Base-by-base conservation (phyloP, 2,888 invertebrate species). In the Agriotes lineatus region DNA sequence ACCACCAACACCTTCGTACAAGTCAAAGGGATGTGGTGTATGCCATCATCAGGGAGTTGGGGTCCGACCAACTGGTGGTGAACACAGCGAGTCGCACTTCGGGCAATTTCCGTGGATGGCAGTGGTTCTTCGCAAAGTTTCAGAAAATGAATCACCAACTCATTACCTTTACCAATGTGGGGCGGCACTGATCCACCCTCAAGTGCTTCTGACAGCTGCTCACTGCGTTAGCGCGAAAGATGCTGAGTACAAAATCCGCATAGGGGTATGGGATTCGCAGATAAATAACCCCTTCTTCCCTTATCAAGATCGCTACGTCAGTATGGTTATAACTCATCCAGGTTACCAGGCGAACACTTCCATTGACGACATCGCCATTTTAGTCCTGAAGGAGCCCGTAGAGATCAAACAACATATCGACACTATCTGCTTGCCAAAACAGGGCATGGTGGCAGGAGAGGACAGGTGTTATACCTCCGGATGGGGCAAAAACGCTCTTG, bases 61-160 rank as follows among this genome's bases (percentile, higher is more conserved):
- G n/a, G n/a, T n/a, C n/a, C n/a, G n/a, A n/a, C n/a, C n/a, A n/a
- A n/a, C n/a, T n/a, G n/a, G n/a, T n/a, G n/a, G n/a, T n/a, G n/a
- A n/a, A n/a, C n/a, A n/a, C n/a, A n/a, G n/a, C n/a, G n/a, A n/a
- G 18, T 86, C 87, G 0, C 89, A 91, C 73, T 93, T 89, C 71
- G 93, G 89, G 0, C 92, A 93, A 81, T 93, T 91, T 80, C 92
- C 93, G 0, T 93, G 93, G 93, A 91, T 92, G 90, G 88, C 90
- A 0, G 92, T 92, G 0, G 84, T 92, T 25, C 85, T 85, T 67
- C 85, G 85, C 77, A 77, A 87, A 7, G 85, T n/a, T n/a, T n/a
- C 85, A 77, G 77, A 87, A 7, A n/a, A n/a, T n/a, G n/a, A n/a
- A n/a, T n/a, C n/a, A n/a, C n/a, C n/a, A n/a, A n/a, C n/a, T n/a